Evolutionary conservation across 2,113 vertebrate genomes (phyloP).

Genomic region (Macquaria australasica): DNA sequence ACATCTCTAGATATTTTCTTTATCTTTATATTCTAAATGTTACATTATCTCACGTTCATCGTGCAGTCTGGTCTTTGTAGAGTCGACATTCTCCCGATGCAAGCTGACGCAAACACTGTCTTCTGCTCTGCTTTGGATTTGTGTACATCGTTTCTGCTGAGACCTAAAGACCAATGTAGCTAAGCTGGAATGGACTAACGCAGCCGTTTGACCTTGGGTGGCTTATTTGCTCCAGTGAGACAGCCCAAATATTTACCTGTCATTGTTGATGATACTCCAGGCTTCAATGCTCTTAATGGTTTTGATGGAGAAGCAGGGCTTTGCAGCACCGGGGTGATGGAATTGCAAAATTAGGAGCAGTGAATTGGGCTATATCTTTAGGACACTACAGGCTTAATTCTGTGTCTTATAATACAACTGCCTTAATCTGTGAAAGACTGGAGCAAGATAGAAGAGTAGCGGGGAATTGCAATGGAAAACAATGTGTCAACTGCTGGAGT

Average conservation of each 20-base stretch:
- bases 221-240: slow-evolving; percentile 82
- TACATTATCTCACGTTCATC: slow-evolving; percentile 63
- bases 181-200: slow-evolving; percentile 67
- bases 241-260: slow-evolving; percentile 86
- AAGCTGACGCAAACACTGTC: slow-evolving; percentile 42
- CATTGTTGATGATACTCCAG: slow-evolving; percentile 84
- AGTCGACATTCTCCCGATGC: slow-evolving; percentile 27
- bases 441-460: slow-evolving; percentile 74
- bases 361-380: slow-evolving; percentile 80
- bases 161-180: slow-evolving; percentile 71
- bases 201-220: slow-evolving; percentile 81
- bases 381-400: slow-evolving; percentile 80
- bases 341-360: slow-evolving; percentile 83
- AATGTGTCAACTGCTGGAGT: slow-evolving; percentile 71
- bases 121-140: slow-evolving; percentile 52
- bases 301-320: slow-evolving; percentile 83
- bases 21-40: slow-evolving; percentile 75
- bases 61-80: not conserved
- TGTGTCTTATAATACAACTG: slow-evolving; percentile 78
- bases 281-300: slow-evolving; percentile 80
- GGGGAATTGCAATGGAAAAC: slow-evolving; percentile 79
- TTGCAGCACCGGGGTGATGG: slow-evolving; percentile 75
- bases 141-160: slow-evolving; percentile 69
- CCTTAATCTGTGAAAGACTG: slow-evolving; percentile 78
- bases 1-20: slow-evolving; percentile 58